Base-by-base conservation (phyloP, 2,888 invertebrate genomes). In the Calliopum simillimum region DNA sequence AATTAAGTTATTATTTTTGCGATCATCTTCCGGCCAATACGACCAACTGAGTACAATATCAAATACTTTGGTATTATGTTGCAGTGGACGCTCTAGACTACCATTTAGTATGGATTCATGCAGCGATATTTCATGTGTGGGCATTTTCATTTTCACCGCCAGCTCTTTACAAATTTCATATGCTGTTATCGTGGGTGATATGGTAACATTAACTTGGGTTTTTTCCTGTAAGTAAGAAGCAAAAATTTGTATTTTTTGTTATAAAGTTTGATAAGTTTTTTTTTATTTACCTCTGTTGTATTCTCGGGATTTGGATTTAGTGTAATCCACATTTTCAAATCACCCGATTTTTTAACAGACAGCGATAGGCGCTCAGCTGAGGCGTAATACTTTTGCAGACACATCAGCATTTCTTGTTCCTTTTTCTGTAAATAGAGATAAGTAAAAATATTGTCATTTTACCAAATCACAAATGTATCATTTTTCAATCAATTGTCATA, bases 11-110 rank as follows among this genome's bases (percentile, higher is more conserved):
- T 95, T 96, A 77, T 94, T 91, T 82, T 93, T 94, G 46, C 95
- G 88, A 84, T 96, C 95, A n/a, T 90, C 90, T 71, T 93, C 92
- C 64, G 94, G 92, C 96, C 97, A 97, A 80, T 93, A 93, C 1
- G 94, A 91, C 97, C 97, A 97, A 65, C 93, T 89, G 2, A 90
- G 86, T 1, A 90, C 89, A 1, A 87, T 85, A 69, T 87, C 84
- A 43, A 86, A 85, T 11, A 85, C 80, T 75, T 82, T 89, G 80
- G 94, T 94, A 64, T 91, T 89, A 76, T 93, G 90, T 84, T 96
- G 95, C 1, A 97, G 88, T 0, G 94, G 92, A 1, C 97, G 88
- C 65, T 91, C 90, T 85, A 95, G 86, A 16, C 91, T 88, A 25
- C 92, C 94, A 76, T 91, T 90, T 77, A 94, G 89, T 75, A 96